Percentiles rank a stretch among this genome's conserved stretches.
Conservation (phyloP, 2,113 vertebrate species). For the Sorex fumeus region DNA sequence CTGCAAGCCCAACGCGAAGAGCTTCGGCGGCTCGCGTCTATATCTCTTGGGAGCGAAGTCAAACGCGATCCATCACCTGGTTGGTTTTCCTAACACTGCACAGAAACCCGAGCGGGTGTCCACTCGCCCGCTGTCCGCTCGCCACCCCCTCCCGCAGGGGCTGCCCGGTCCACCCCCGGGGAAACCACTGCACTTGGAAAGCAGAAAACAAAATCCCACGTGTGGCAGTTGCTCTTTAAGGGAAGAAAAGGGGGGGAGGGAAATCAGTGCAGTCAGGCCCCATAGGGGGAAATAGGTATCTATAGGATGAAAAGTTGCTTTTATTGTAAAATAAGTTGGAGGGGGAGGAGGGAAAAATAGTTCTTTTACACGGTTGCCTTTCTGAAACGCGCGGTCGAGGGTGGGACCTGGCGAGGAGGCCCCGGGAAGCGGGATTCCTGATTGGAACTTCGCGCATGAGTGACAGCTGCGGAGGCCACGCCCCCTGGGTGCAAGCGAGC, state of each 20-base stretch:
- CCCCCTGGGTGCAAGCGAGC: neutral
- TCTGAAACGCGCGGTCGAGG: slow-evolving; percentile 8
- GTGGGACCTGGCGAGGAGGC: neutral
- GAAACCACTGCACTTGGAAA: slow-evolving; percentile 85
- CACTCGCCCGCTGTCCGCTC: slow-evolving; percentile 23
- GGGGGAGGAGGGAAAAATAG: neutral
- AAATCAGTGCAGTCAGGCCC: slow-evolving; percentile 91
- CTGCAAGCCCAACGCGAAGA: slow-evolving; percentile 85
- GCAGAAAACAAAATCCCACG: slow-evolving; percentile 86
- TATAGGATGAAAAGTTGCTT: slow-evolving; percentile 86
- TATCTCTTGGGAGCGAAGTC: slow-evolving; percentile 87
- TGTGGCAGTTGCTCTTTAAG: slow-evolving; percentile 89
- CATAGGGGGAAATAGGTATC: slow-evolving; percentile 87
- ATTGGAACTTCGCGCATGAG: slow-evolving; percentile 48
- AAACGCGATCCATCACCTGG: slow-evolving; percentile 78
- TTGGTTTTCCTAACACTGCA: slow-evolving; percentile 87
- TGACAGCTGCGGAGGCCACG: slow-evolving; percentile 73
- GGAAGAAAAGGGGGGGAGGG: slow-evolving; percentile 54
- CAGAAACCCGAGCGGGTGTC: slow-evolving; percentile 72
- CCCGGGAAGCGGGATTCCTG: slow-evolving; percentile 74
- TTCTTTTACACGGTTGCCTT: slow-evolving; percentile 75
- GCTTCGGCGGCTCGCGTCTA: slow-evolving; percentile 81
- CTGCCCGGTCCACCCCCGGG: slow-evolving; percentile 62
- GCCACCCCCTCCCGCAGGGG: neutral
- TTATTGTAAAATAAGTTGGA: slow-evolving; percentile 87